Evolutionary conservation across 2,113 vertebrate species (phyloP), one percentile per base, ranked within the genome.

Genomic region (Grallaria varia): DNA sequence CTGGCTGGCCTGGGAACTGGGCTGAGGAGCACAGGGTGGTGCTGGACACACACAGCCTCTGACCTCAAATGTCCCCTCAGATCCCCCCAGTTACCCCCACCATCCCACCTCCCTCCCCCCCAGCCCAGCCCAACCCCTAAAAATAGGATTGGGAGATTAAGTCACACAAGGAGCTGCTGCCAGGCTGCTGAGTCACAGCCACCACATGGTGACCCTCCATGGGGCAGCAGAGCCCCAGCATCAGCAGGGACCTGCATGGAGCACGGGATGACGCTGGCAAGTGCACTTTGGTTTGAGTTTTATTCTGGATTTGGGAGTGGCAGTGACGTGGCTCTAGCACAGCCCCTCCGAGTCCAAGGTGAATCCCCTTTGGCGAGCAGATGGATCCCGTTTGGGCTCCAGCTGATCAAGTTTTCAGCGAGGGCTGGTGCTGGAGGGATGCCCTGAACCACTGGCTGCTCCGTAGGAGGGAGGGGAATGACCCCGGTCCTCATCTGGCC

Each of bases 401-500:
- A 17, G 31, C 59, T 0, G n/a, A 94, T 45, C 1, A 6, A 53
- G 74, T 75, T 67, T 89, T 74, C 84, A 90, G 40, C 87, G 58
- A 93, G 53, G n/a, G 55, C 55, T 69, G 75, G 47, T 30, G 75
- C 79, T 40, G 24, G 58, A 58, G 52, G 81, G 82, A 23, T 14
- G 44, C 44, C 25, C 39, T 49, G 66, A 22, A 15, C 31, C 3
- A 1, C 24, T 0, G 3, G 30, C 78, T 74, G 93, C 78, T 82
- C n/a, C 30, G 7, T 22, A 21, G 31, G 44, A 73, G 49, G 47
- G 55, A 64, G 4, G 9, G n/a, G 50, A 84, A 59, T 0, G 0
- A n/a, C 17, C 27, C 40, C 0, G 1, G 42, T 25, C 27, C 31
- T 77, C 1, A 0, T 55, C 49, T 66, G 3, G 4, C 28, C 49